Evolutionary conservation across 2,888 invertebrate species (phyloP).

Genomic region (Amphipyra tragopoginis): DNA sequence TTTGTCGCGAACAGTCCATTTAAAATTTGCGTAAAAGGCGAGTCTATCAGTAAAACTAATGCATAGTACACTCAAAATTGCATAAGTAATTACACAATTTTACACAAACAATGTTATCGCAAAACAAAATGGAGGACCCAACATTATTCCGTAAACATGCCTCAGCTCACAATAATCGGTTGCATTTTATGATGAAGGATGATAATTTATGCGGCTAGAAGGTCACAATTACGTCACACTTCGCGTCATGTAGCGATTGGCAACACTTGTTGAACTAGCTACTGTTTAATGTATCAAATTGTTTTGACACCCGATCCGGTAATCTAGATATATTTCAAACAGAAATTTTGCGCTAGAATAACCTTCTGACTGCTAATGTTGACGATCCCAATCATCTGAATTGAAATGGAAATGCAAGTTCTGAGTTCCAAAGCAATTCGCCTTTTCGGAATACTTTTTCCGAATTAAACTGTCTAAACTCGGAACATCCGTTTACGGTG

Average conservation of each 20-base stretch:
- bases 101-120: conserved; percentile 63
- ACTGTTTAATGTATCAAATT: conserved; percentile 28
- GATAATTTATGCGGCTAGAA: conserved; percentile 47
- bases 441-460: background rate
- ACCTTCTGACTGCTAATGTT: conserved; percentile 14
- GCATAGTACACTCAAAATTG: conserved; percentile 9
- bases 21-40: background rate
- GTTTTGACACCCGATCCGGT: conserved; percentile 25
- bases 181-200: conserved; percentile 48
- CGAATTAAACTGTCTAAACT: background rate
- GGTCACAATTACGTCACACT: conserved; percentile 48
- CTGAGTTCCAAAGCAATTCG: background rate
- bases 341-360: background rate
- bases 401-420: conserved; percentile 3
- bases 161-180: conserved; percentile 33
- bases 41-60: conserved; percentile 8
- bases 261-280: conserved; percentile 31
- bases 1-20: no score
- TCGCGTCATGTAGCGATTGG: conserved; percentile 23
- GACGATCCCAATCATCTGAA: background rate
- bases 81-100: conserved; percentile 12
- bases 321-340: conserved; percentile 3
- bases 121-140: conserved; percentile 45
- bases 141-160: conserved; percentile 29
- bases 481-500: conserved; percentile 1